Evolutionary conservation across 2,888 invertebrate genomes (phyloP), one percentile per base, ranked within the genome.

Genomic region (Drosophila kambysellisi): DNA sequence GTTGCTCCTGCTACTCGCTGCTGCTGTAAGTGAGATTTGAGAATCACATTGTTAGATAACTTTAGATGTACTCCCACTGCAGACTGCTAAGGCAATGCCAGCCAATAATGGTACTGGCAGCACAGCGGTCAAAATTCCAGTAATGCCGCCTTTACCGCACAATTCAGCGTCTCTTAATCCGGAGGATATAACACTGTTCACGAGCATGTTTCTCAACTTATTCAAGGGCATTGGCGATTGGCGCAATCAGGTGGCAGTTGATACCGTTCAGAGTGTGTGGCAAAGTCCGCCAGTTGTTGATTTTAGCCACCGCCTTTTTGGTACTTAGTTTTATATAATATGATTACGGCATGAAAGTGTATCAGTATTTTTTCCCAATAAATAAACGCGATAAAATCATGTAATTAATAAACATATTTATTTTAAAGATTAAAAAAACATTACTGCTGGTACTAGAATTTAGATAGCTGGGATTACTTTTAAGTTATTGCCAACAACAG

Each of bases 201-300:
- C 90, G 11, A 88, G 48, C 4, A 78, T 87, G 78, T 90, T 90
- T 8, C 76, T 87, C 3, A 85, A 61, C 35, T 41, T 87, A 7
- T 76, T 87, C 17, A 83, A 83, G n/a, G 83, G 83, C 0, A 69
- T 86, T 25, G 69, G 61, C 4, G 88, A 87, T 32, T 88, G 72
- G 72, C 85, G 88, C 7, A 89, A 89, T 48, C 17, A 74, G 30
- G 76, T 87, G 37, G 86, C 88, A 12, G 69, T 70, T 51, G 86
- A 87, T 33, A 71, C 88, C 0, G 85, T 89, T 0, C 81, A 87
- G 62, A 88, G 81, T 60, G 81, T 88, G 46, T 89, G 83, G 88
- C 83, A 88, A 53, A 88, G 86, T 74, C 86, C 88, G 12, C 79
- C 90, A 0, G 68, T 88, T 43, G 52, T 70, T 5, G 78, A 84